Base-by-base conservation (phyloP, 2,113 vertebrate species). In the Elanus axillaris region DNA sequence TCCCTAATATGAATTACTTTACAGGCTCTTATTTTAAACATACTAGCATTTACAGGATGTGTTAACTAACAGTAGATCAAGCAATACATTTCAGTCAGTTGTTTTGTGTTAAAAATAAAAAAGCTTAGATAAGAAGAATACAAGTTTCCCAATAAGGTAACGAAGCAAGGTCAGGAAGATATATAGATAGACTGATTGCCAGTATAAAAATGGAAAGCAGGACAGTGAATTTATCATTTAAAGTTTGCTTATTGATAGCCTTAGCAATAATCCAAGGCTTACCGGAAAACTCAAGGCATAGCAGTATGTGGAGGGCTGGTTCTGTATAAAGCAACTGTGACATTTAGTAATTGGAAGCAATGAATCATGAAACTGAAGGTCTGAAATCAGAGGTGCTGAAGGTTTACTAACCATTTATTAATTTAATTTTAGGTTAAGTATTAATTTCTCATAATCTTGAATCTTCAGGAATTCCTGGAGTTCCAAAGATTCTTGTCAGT, bases 281-380 rank as follows among this genome's bases (percentile, higher is more conserved):
- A n/a, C 64, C 3, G 13, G 48, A 82, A 94, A 93, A 87, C 26
- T 58, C 2, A 1, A 86, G 53, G 36, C 40, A 32, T 11, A 52
- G 64, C 21, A 67, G 3, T 64, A 40, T 34, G 9, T 60, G 16
- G 66, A 56, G 32, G 10, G 38, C 59, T 94, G 42, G 19, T 56
- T 92, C 73, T 85, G 58, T 76, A 4, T 87, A 87, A 88, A 95
- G 76, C 76, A 75, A 29, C 58, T 82, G 80, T 94, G 94, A 91
- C 77, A 66, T 82, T 85, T 82, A 73, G 74, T 91, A 95, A 95
- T 94, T 93, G 71, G 80, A 96, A 93, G 93, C 81, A 94, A 93
- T 80, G 90, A 96, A 79, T 97, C 66, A 36, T 74, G 38, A 93
- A 93, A 77, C 62, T 45, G 56, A 66, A 94, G 47, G 71, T 77